phyloP scores from a whole-genome alignment of 2,888 invertebrate genomes.

The Heteromyza rotundicornis region DNA sequence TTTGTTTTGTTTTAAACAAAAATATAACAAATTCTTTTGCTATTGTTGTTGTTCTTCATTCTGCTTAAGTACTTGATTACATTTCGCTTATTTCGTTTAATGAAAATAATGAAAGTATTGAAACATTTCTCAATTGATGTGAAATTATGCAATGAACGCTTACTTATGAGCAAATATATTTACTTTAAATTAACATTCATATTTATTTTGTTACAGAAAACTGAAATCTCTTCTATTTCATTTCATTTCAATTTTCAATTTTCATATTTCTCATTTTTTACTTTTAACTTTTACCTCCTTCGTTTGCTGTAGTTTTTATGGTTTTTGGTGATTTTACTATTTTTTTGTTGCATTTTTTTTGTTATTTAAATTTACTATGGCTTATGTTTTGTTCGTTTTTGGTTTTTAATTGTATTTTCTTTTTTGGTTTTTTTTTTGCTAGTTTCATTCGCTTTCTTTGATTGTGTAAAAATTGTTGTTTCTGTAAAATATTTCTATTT shows the following conservation, averaged over 20 bases:
- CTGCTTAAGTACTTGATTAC: background rate
- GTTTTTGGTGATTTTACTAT: conserved; percentile 33
- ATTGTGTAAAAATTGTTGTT: conserved; percentile 37
- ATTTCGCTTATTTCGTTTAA: conserved; percentile 1
- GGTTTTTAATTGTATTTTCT: background rate
- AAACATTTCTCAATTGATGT: background rate
- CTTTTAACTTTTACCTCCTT: background rate
- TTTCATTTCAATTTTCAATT: background rate
- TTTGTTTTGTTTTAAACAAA: conserved; percentile 13
- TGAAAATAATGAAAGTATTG: conserved; percentile 22
- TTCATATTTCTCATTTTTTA: background rate
- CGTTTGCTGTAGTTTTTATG: conserved; percentile 49
- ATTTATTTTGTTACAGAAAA: conserved; percentile 42
- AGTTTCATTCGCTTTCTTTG: background rate
- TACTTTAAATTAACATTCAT: conserved; percentile 28
- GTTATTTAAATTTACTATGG: background rate
- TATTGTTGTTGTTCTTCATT: background rate
- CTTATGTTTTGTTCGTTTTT: background rate
- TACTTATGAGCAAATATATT: conserved; percentile 33
- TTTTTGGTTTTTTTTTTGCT: background rate
- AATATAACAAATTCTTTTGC: conserved; percentile 21
- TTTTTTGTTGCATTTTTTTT: conserved; percentile 33
- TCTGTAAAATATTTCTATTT: conserved; percentile 29
- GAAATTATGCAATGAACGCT: conserved; percentile 9
- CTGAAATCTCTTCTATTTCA: conserved; percentile 43